Evolutionary conservation across 2,797 vertebrate species (phyloP), one percentile per base, ranked within the genome.

Genomic region (Coracias cyanogaster): DNA sequence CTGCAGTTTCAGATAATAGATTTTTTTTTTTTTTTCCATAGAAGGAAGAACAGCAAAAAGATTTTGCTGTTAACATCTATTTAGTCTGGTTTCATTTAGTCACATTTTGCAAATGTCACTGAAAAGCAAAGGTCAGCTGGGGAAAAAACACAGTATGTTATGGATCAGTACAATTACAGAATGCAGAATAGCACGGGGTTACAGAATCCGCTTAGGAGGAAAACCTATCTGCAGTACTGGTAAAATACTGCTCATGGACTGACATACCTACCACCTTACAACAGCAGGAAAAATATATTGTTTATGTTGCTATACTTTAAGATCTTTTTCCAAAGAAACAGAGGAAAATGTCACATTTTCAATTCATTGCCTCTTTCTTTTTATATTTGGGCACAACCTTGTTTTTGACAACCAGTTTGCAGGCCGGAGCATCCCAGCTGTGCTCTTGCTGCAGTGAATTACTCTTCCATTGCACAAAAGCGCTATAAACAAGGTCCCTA

Each of bases 31-130:
- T 31, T 62, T 83, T 83, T 77, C 64, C 43, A 74, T 20, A 89
- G 58, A 61, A 69, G 39, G 48, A 51, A 49, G 46, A 80, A 48
- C 76, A 72, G 62, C 35, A 69, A 78, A 74, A 93, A 91, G 52
- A 70, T 80, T 88, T 88, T 89, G 88, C 83, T 90, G 89, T 85
- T 95, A 94, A 89, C 80, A 91, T 92, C 92, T 89, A 78, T 93
- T 94, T 89, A 91, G 81, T 86, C 72, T 86, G 64, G 81, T 95
- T 96, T 94, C 86, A 96, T 85, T 90, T 92, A 78, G 91, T 86
- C 93, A 88, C 82, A 90, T 97, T 96, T 94, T 96, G 92, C 76
- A 96, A 95, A 94, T 94, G 91, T 96, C 95, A 95, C 76, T 90
- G 92, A 82, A 92, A 97, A 95, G 85, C 86, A 96, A 96, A 94